These are phyloP conservation scores for Mohoua ochrocephala DNA, from an alignment of 2,113 vertebrate genomes.

Conservation along the genomic window DNA sequence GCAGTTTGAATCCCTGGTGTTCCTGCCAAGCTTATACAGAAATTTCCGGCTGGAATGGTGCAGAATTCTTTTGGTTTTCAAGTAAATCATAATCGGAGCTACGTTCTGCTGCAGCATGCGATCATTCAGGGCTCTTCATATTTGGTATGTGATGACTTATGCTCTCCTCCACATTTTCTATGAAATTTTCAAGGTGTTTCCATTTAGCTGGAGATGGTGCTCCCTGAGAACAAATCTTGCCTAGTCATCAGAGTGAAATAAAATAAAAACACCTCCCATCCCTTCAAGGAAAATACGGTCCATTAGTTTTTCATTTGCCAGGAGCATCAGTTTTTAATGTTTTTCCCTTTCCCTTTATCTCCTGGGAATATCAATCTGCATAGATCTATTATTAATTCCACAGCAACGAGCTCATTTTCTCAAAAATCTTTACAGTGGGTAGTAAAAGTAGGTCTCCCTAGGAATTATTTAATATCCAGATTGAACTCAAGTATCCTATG, in stretches of 20 bases:
- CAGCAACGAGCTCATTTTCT: background rate
- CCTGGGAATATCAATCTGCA: slow-evolving; percentile 25
- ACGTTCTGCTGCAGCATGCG: rapidly evolving
- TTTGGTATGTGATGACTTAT: background rate
- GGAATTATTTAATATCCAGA: background rate
- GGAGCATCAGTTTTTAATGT: slow-evolving; percentile 25
- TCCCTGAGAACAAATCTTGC: background rate
- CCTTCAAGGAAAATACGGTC: background rate
- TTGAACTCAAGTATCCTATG: background rate
- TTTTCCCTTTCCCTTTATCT: background rate
- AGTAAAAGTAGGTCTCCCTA: background rate
- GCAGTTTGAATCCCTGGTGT: background rate
- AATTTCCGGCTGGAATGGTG: background rate
- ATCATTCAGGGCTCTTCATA: background rate
- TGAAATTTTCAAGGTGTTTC: background rate
- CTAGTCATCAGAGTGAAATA: background rate
- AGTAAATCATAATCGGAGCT: background rate
- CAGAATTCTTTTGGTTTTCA: background rate
- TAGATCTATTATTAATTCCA: slow-evolving; percentile 32
- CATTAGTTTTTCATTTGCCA: slow-evolving; percentile 50
- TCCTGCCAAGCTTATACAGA: background rate
- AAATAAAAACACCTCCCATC: background rate
- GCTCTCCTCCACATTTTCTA: background rate
- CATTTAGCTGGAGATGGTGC: background rate
- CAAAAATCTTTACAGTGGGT: background rate